phyloP scores from a whole-genome alignment of 2,113 vertebrate species.

The Xiphophorus hellerii region DNA sequence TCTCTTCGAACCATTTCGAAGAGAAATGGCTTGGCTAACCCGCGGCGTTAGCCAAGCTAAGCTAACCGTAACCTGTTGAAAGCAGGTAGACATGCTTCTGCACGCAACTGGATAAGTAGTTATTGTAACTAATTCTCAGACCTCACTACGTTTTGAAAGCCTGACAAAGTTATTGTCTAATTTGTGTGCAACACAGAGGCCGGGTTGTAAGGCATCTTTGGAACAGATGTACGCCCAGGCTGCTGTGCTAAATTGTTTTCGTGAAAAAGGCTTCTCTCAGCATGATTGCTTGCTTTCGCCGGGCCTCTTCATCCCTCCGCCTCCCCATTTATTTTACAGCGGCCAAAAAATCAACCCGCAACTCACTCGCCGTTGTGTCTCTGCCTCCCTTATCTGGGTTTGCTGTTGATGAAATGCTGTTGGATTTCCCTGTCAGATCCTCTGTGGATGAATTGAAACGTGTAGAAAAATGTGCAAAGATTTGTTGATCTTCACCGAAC shows the following conservation, averaged over 20 bases:
- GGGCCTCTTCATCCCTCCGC: background rate
- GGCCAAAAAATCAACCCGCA: background rate
- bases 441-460: background rate
- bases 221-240: constrained; percentile 5
- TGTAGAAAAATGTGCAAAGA: background rate
- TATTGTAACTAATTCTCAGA: background rate
- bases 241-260: constrained; percentile 2
- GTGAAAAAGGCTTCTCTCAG: constrained; percentile 6
- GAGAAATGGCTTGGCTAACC: too few species aligned
- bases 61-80: background rate
- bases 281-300: background rate
- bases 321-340: background rate
- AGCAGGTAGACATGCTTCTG: background rate
- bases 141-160: background rate
- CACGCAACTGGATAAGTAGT: too few species aligned
- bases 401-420: background rate
- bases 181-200: background rate
- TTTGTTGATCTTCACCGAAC: background rate
- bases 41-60: background rate
- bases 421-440: background rate
- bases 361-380: background rate
- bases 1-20: background rate
- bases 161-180: background rate
- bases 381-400: background rate
- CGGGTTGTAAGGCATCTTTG: background rate